These are phyloP conservation scores for Phasia obesa DNA, from an alignment of 2,888 invertebrate species.

Conservation along the genomic window DNA sequence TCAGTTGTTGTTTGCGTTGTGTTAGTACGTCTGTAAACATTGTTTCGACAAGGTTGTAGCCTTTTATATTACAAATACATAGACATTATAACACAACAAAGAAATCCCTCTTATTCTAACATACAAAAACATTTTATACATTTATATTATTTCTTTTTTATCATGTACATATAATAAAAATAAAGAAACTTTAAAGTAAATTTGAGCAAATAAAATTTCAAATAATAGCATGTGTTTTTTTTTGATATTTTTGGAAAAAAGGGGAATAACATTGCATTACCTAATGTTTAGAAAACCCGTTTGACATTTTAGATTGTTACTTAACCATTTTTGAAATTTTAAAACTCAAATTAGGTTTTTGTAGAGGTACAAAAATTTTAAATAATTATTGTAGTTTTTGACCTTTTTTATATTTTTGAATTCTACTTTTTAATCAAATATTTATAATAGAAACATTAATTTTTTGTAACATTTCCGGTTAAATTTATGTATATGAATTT, in stretches of 20 bases:
- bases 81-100: conserved; percentile 27
- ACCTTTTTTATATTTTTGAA: no score
- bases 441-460: no score
- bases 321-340: neutral
- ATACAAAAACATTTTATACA: neutral
- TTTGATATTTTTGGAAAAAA: no score
- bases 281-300: conserved; percentile 31
- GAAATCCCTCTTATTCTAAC: conserved; percentile 19
- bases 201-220: conserved; percentile 1
- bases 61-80: conserved; percentile 55
- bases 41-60: conserved; percentile 62
- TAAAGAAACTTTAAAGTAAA: neutral
- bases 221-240: neutral
- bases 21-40: conserved; percentile 20
- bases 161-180: conserved; percentile 13
- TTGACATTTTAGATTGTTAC: conserved; percentile 5
- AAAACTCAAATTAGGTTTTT: no score
- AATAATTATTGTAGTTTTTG: no score
- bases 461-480: no score
- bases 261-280: neutral
- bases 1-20: neutral
- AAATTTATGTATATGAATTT: no score
- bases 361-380: no score
- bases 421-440: no score
- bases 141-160: conserved; percentile 12